These are phyloP conservation scores for Oostethus manadensis DNA, from an alignment of 2,113 vertebrate genomes.

Conservation along the genomic window DNA sequence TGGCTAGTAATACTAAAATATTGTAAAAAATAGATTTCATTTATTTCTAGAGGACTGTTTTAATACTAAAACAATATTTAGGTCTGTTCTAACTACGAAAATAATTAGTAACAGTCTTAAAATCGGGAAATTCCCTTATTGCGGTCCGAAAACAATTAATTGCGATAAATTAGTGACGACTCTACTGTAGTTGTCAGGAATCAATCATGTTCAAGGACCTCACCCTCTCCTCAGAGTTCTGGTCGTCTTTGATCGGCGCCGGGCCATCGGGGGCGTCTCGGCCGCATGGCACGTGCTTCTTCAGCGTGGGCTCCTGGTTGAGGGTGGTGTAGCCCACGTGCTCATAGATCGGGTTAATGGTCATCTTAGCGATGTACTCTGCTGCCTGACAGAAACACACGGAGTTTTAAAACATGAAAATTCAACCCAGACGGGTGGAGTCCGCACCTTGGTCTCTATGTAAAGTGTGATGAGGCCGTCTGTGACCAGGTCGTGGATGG, in stretches of 20 bases:
- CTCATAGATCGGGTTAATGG: constrained; percentile 96
- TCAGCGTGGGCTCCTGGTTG: constrained; percentile 90
- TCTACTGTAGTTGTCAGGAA: neutral
- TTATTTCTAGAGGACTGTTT: too few species aligned
- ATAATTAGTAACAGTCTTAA: too few species aligned
- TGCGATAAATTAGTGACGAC: too few species aligned
- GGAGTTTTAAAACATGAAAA: neutral
- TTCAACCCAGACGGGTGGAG: constrained; percentile 41
- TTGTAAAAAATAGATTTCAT: too few species aligned
- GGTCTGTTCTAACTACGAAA: too few species aligned
- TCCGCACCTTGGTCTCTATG: constrained; percentile 84
- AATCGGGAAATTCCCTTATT: too few species aligned
- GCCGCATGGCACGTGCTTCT: constrained; percentile 81
- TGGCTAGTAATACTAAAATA: too few species aligned
- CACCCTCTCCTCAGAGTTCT: constrained; percentile 87
- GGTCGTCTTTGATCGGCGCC: constrained; percentile 77
- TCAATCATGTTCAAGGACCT: constrained; percentile 45
- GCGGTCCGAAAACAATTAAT: too few species aligned
- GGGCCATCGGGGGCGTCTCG: constrained; percentile 81
- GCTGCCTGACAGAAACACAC: constrained; percentile 72
- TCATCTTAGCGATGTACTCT: constrained; percentile 98
- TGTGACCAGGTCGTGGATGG: constrained; percentile 94
- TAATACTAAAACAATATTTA: too few species aligned
- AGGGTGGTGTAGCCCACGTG: constrained; percentile 90
- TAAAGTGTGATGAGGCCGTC: constrained; percentile 96